Conservation (phyloP, 1,140 invertebrate species). For the Subanguina moxae region DNA sequence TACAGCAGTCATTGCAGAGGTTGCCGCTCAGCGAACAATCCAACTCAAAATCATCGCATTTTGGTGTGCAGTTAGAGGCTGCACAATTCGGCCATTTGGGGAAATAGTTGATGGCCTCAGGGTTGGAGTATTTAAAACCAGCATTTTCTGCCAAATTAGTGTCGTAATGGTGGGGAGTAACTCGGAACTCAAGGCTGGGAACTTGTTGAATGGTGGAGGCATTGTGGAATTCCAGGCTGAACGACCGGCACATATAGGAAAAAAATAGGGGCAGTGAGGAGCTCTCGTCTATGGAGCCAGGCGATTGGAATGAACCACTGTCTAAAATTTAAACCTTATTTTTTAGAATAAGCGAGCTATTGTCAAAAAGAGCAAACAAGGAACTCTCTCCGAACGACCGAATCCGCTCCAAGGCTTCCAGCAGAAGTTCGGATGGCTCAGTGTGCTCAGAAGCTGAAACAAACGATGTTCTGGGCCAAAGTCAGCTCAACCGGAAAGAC, state of each 20-base stretch:
- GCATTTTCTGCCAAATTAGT: constrained; percentile 36
- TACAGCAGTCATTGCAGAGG: constrained; percentile 35
- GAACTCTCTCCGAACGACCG: too few species aligned
- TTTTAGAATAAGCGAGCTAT: too few species aligned
- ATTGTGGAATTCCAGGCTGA: constrained; percentile 18
- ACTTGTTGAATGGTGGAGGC: constrained; percentile 29
- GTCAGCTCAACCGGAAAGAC: too few species aligned
- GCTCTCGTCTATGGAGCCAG: constrained; percentile 16
- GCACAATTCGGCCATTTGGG: constrained; percentile 40
- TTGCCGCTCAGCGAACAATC: constrained; percentile 28
- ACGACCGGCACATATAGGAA: constrained; percentile 38
- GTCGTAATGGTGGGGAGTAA: constrained; percentile 28
- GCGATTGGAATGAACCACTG: constrained; percentile 29
- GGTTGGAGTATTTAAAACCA: constrained; percentile 31
- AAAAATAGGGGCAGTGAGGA: constrained; percentile 28
- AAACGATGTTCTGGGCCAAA: too few species aligned
- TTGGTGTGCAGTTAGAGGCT: background rate
- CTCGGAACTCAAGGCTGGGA: constrained; percentile 31
- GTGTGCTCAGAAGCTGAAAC: too few species aligned
- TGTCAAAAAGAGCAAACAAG: too few species aligned
- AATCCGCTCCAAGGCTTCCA: too few species aligned
- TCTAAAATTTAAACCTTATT: background rate
- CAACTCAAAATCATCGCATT: background rate
- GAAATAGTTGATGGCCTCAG: constrained; percentile 36
- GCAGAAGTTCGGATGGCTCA: too few species aligned